phyloP scores from a whole-genome alignment of 2,113 vertebrate species.

The Egretta garzetta region DNA sequence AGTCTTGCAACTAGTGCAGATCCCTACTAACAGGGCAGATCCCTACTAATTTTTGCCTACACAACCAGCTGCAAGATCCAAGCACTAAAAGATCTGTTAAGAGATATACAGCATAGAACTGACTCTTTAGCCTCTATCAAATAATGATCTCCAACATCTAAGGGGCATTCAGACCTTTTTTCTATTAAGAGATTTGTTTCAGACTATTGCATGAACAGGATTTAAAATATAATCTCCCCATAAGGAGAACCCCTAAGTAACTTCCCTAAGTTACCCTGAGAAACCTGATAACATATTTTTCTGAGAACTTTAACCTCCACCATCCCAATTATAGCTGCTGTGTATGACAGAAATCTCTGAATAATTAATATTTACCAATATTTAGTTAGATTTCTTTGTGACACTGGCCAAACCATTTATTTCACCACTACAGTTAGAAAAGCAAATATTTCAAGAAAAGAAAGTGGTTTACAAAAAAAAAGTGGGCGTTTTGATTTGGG shows the following conservation, averaged over 20 bases:
- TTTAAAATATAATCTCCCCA: neutral
- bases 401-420: neutral
- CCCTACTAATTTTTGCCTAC: neutral
- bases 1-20: neutral
- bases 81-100: neutral
- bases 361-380: neutral
- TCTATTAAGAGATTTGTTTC: neutral
- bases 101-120: neutral
- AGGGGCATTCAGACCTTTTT: neutral
- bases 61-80: neutral
- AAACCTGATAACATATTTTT: neutral
- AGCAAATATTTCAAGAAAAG: neutral
- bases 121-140: neutral
- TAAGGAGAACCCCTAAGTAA: neutral
- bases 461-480: neutral
- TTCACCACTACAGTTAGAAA: neutral
- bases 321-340: neutral
- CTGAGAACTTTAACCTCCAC: neutral
- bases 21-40: neutral
- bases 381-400: neutral
- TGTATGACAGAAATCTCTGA: neutral
- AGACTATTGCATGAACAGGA: neutral
- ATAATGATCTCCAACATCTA: neutral
- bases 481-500: neutral
- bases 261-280: neutral